Evolutionary conservation across 2,113 vertebrate species (phyloP).

Genomic region (Carassius carassius): DNA sequence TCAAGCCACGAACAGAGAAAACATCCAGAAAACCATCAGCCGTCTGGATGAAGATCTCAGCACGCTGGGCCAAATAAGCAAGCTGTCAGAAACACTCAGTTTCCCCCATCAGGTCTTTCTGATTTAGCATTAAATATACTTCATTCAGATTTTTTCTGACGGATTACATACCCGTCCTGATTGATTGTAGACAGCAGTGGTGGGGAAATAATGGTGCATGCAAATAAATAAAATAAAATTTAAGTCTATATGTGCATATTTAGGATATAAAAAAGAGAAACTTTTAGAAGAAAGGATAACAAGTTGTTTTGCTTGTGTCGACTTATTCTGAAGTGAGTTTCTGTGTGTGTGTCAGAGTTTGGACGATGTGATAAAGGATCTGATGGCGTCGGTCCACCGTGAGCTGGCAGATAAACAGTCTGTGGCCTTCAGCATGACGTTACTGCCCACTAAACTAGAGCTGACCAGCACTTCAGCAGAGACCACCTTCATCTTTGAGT

Average conservation of each 20-base stretch:
- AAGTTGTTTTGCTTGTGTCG: no score
- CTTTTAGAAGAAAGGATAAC: no score
- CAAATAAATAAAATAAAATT: background rate
- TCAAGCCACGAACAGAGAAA: constrained; percentile 91
- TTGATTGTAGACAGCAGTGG: background rate
- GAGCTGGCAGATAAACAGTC: constrained; percentile 96
- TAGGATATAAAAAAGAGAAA: background rate
- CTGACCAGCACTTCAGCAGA: constrained; percentile 88
- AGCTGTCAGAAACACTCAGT: constrained; percentile 90
- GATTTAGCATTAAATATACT: no score
- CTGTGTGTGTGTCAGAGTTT: constrained; percentile 76
- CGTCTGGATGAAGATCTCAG: constrained; percentile 93
- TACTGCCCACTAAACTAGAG: constrained; percentile 94
- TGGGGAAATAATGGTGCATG: background rate
- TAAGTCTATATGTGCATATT: background rate
- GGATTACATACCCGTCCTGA: background rate
- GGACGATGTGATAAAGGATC: constrained; percentile 92
- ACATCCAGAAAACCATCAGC: constrained; percentile 90
- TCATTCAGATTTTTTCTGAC: background rate
- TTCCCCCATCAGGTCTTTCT: constrained; percentile 91
- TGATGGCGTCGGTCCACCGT: constrained; percentile 89
- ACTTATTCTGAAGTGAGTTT: background rate
- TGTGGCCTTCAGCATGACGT: constrained; percentile 89
- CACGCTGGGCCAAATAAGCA: constrained; percentile 93
- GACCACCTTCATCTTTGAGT: constrained; percentile 92